Evolutionary conservation across 2,888 invertebrate genomes (phyloP).

Genomic region (Eubasilissa splendida): DNA sequence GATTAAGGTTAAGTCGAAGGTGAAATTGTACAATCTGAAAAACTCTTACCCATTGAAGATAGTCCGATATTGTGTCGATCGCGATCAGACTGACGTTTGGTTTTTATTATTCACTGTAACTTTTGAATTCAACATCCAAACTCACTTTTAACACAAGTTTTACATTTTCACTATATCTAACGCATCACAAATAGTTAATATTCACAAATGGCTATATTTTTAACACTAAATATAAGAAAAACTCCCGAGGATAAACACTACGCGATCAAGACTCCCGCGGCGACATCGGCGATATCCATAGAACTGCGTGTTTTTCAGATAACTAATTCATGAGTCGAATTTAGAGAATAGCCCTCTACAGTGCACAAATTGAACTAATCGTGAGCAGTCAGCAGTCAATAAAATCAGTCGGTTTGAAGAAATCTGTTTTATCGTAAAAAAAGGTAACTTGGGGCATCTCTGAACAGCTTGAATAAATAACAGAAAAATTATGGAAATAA

Average conservation of each 20-base stretch:
- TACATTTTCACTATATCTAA: slow-evolving; percentile 32
- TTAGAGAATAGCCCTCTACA: background rate
- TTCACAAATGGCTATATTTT: slow-evolving; percentile 16
- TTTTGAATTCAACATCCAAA: slow-evolving; percentile 19
- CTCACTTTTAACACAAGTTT: slow-evolving; percentile 8
- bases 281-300: slow-evolving; percentile 39
- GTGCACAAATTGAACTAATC: slow-evolving; percentile 5
- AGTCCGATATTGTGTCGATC: slow-evolving; percentile 18
- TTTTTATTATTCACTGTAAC: slow-evolving; percentile 31
- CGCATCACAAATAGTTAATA: slow-evolving; percentile 19
- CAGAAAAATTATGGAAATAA: no score
- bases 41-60: slow-evolving; percentile 32
- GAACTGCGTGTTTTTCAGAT: slow-evolving; percentile 41
- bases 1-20: background rate
- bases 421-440: slow-evolving; percentile 14
- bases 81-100: slow-evolving; percentile 30
- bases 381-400: slow-evolving; percentile 27
- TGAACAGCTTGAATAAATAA: no score
- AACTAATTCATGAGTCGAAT: background rate
- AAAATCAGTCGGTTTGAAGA: slow-evolving; percentile 1
- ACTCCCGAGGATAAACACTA: slow-evolving; percentile 35
- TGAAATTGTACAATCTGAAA: slow-evolving; percentile 2
- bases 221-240: slow-evolving; percentile 35
- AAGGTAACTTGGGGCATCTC: no score
- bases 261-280: slow-evolving; percentile 18